phyloP scores from a whole-genome alignment of 1,140 invertebrate genomes.

The Sarcophaga bullata region DNA sequence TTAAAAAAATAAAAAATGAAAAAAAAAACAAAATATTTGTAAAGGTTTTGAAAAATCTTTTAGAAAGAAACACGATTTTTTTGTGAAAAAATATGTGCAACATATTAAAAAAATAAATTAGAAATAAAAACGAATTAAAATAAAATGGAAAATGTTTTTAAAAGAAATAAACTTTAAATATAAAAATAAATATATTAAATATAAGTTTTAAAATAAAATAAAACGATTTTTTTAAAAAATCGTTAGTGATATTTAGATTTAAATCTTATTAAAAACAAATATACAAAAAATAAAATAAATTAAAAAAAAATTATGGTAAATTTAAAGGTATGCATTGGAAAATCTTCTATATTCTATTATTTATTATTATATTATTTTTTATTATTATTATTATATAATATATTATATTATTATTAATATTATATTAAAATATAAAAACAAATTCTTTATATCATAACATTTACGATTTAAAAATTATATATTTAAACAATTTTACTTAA shows the following conservation, averaged over 20 bases:
- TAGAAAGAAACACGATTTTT: background rate
- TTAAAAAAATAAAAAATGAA: background rate
- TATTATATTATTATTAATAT: too few species aligned
- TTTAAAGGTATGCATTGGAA: background rate
- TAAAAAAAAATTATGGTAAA: background rate
- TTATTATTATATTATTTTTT: background rate
- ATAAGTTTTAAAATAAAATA: constrained; percentile 40
- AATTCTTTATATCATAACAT: background rate
- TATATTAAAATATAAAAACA: constrained; percentile 9
- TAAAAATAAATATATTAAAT: background rate
- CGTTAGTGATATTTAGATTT: constrained; percentile 66
- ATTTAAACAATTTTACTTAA: background rate
- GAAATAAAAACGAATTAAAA: too few species aligned
- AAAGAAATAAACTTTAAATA: background rate
- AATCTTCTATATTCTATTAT: background rate
- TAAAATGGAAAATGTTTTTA: background rate
- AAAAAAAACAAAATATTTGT: background rate
- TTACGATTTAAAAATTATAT: background rate
- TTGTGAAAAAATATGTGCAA: background rate
- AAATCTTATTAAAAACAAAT: constrained; percentile 49
- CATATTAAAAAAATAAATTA: background rate
- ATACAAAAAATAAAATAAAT: background rate
- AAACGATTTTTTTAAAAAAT: constrained; percentile 57
- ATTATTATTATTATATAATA: too few species aligned
- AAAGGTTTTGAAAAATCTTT: constrained; percentile 6